These are phyloP conservation scores for Salvelinus fontinalis DNA, from an alignment of 2,113 vertebrate species.

Conservation along the genomic window DNA sequence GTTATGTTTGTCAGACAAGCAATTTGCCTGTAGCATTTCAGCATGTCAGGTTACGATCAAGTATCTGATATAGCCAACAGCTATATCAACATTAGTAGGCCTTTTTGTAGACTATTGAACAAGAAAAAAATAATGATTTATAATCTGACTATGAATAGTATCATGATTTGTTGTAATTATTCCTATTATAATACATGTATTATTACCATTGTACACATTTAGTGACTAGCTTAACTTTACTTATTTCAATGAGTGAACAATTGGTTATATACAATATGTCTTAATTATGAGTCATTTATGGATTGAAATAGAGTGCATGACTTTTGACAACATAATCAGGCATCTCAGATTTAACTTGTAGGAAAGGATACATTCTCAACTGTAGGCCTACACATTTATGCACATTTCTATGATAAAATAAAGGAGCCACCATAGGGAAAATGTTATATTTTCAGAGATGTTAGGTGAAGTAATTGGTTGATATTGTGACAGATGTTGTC, in stretches of 20 bases:
- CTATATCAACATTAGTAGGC: conserved; percentile 1
- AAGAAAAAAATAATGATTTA: neutral
- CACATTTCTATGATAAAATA: neutral
- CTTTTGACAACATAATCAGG: neutral
- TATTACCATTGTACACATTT: neutral
- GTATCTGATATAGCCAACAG: neutral
- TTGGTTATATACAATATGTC: neutral
- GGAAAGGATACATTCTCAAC: neutral
- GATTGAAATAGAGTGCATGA: neutral
- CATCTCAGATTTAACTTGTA: neutral
- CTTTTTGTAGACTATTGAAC: neutral
- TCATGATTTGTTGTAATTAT: neutral
- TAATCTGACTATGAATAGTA: neutral
- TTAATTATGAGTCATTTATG: neutral
- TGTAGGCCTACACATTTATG: too few relatives aligned
- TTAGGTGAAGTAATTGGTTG: neutral
- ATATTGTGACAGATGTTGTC: neutral
- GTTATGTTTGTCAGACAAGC: neutral
- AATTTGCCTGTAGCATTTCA: conserved; percentile 7
- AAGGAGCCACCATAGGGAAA: neutral
- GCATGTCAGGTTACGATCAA: conserved; percentile 5
- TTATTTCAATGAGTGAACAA: neutral
- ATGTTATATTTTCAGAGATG: neutral
- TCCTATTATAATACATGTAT: neutral
- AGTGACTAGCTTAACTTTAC: neutral